Conservation (phyloP, 2,888 invertebrate species). For the Caenorhabditis sp. region DNA sequence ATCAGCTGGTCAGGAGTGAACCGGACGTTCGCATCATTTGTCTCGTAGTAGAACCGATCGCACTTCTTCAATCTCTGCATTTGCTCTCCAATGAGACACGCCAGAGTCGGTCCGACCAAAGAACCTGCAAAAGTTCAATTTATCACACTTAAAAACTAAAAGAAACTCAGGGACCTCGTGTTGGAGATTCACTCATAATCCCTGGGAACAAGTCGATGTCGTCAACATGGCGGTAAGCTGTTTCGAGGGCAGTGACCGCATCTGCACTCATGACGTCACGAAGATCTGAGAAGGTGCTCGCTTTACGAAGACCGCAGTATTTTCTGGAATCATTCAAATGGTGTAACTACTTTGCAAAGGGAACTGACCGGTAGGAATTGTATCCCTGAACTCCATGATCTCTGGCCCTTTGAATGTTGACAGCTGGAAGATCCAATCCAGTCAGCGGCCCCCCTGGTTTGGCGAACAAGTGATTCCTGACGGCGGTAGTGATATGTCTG, state of each 20-base stretch:
- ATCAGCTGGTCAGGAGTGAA: slow-evolving; percentile 87
- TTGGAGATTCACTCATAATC: slow-evolving; percentile 90
- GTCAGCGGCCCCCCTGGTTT: slow-evolving; percentile 81
- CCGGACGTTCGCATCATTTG: slow-evolving; percentile 73
- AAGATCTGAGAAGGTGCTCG: slow-evolving; percentile 91
- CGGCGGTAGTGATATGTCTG: slow-evolving; percentile 79
- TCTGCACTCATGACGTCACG: slow-evolving; percentile 87
- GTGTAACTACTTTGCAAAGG: too few relatives aligned
- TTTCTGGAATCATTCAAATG: slow-evolving; percentile 86
- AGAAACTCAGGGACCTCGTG: slow-evolving; percentile 85
- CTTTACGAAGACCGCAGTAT: slow-evolving; percentile 90
- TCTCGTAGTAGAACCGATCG: slow-evolving; percentile 94
- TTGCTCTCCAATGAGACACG: slow-evolving; percentile 95
- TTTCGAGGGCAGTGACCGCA: slow-evolving; percentile 84
- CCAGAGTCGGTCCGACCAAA: slow-evolving; percentile 93
- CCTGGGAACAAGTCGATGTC: slow-evolving; percentile 97
- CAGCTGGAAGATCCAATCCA: slow-evolving; percentile 90
- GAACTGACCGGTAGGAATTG: slow-evolving; percentile 86
- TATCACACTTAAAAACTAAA: not conserved
- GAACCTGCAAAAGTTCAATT: slow-evolving; percentile 86
- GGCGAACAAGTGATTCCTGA: slow-evolving; percentile 91
- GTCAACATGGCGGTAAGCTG: slow-evolving; percentile 88
- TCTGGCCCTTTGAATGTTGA: slow-evolving; percentile 92
- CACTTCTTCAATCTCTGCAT: slow-evolving; percentile 87
- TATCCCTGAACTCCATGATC: slow-evolving; percentile 92